phyloP scores from a whole-genome alignment of 2,888 invertebrate species.

The Macrophya alboannulata region DNA sequence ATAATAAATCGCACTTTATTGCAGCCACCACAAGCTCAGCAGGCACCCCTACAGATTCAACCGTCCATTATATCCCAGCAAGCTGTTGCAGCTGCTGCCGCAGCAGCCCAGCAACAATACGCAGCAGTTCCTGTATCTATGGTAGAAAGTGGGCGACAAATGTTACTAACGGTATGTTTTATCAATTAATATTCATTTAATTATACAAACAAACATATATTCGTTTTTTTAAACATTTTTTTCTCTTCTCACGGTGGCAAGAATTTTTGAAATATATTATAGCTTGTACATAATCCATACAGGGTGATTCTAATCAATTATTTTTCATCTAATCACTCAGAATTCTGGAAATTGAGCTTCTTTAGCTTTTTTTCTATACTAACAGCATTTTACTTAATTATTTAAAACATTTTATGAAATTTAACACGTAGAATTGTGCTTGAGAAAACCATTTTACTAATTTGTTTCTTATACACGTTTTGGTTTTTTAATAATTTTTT shows the following conservation, averaged over 20 bases:
- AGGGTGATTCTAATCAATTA: not conserved
- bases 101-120: constrained; percentile 93
- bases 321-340: not conserved
- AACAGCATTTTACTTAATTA: constrained; percentile 51
- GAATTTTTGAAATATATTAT: not conserved
- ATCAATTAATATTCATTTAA: not conserved
- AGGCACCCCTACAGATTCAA: constrained; percentile 88
- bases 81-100: constrained; percentile 82
- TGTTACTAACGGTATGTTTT: constrained; percentile 86
- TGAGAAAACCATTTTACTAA: not conserved
- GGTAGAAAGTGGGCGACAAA: constrained; percentile 93
- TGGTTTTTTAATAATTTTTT: not conserved
- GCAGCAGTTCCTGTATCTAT: constrained; percentile 92
- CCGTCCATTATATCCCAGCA: constrained; percentile 91
- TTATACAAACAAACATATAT: not conserved
- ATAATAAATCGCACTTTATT: not conserved
- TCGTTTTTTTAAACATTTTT: not conserved
- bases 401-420: not conserved
- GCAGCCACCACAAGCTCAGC: constrained; percentile 83
- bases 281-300: too few relatives aligned
- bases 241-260: not conserved
- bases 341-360: not conserved
- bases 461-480: too few relatives aligned
- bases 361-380: not conserved
- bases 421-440: not conserved